Conservation (phyloP, 2,888 invertebrate genomes). For the Cenopis cana region DNA sequence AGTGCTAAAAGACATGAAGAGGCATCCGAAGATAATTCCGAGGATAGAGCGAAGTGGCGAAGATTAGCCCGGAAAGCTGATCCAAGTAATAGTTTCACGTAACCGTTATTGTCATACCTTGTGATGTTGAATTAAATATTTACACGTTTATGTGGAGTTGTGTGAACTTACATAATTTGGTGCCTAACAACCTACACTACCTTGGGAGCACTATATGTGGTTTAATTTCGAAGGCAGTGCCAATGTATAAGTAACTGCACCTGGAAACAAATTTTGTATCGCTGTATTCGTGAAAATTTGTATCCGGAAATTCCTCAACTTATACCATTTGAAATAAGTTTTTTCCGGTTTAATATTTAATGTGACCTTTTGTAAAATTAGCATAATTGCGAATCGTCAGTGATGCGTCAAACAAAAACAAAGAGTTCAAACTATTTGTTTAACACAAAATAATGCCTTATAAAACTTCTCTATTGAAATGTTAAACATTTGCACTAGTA, state of each 20-base stretch:
- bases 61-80: too few relatives aligned
- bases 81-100: too few relatives aligned
- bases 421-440: slow-evolving; percentile 22
- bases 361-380: slow-evolving; percentile 32
- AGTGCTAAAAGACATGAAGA: too few relatives aligned
- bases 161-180: too few relatives aligned
- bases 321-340: background rate
- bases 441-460: slow-evolving; percentile 48
- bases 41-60: too few relatives aligned
- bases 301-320: slow-evolving; percentile 1
- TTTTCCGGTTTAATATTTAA: slow-evolving; percentile 9
- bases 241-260: background rate
- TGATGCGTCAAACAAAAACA: slow-evolving; percentile 29
- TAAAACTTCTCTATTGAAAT: slow-evolving; percentile 44
- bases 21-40: too few relatives aligned
- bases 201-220: too few relatives aligned
- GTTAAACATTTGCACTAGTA: slow-evolving; percentile 45
- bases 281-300: background rate
- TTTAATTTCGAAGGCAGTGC: too few relatives aligned
- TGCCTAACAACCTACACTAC: too few relatives aligned
- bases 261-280: background rate
- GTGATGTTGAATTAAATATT: too few relatives aligned
- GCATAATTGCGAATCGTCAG: slow-evolving; percentile 27
- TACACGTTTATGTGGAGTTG: too few relatives aligned
- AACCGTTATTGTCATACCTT: too few relatives aligned